phyloP scores from a whole-genome alignment of 2,888 invertebrate genomes.

The Hirtodrosophila cameraria region DNA sequence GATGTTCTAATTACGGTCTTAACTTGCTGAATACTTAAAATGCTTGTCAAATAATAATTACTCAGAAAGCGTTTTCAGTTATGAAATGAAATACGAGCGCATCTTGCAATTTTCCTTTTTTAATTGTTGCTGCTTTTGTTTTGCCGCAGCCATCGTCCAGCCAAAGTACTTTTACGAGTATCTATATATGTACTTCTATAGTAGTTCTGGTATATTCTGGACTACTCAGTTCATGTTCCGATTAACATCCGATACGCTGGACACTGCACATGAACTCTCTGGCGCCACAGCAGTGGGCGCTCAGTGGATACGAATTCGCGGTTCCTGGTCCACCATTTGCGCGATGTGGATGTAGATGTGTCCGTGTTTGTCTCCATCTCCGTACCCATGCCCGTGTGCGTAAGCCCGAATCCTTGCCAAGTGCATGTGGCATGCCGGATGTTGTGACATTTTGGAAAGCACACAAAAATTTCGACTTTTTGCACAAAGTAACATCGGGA shows the following conservation, averaged over 20 bases:
- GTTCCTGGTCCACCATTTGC: conserved; percentile 2
- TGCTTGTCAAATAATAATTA: conserved; percentile 76
- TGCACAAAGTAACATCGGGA: conserved; percentile 42
- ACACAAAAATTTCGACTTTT: conserved; percentile 68
- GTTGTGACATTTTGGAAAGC: conserved; percentile 66
- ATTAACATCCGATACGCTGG: conserved; percentile 43
- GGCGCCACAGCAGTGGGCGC: conserved; percentile 21
- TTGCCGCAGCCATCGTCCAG: conserved; percentile 1
- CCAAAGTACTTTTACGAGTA: not conserved
- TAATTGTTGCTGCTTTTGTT: conserved; percentile 27
- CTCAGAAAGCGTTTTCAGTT: conserved; percentile 46
- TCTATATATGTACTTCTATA: not conserved
- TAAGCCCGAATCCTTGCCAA: conserved; percentile 50
- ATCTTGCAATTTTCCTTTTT: conserved; percentile 13
- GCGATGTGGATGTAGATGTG: not conserved
- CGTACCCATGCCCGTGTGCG: conserved; percentile 24
- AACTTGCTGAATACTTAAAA: conserved; percentile 68
- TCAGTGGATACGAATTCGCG: conserved; percentile 17
- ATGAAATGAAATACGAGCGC: conserved; percentile 39
- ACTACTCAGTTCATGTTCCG: conserved; percentile 46
- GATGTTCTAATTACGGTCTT: conserved; percentile 68
- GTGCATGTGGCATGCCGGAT: conserved; percentile 72
- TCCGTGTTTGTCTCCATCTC: not conserved
- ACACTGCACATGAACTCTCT: conserved; percentile 15
- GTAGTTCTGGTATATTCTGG: conserved; percentile 6